phyloP scores from a whole-genome alignment of 2,113 vertebrate species.

The Melanerpes formicivorus region DNA sequence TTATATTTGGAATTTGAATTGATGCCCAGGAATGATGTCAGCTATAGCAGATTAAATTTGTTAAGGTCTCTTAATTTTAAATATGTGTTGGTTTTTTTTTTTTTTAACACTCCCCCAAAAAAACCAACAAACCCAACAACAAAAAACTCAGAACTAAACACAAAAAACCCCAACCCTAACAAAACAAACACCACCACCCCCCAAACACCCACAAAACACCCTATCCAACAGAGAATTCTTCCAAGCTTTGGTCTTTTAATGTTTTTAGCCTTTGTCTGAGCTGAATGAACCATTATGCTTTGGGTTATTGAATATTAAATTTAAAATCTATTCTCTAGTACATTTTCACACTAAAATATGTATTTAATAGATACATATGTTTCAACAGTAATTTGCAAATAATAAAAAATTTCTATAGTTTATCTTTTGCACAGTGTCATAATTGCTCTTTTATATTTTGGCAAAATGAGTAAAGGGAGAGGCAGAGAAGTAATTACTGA shows the following conservation, averaged over 20 bases:
- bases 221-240: constrained; percentile 40
- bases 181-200: too few relatives aligned
- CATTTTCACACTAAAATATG: background rate
- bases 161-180: background rate
- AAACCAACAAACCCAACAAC: too few relatives aligned
- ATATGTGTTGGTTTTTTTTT: constrained; percentile 50
- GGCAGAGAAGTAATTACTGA: background rate
- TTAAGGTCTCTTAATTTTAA: constrained; percentile 48
- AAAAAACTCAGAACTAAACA: too few relatives aligned
- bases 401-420: background rate
- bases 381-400: constrained; percentile 22
- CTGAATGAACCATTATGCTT: background rate
- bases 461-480: background rate
- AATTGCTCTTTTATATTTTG: background rate
- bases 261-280: constrained; percentile 33
- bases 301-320: background rate
- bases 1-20: constrained; percentile 68
- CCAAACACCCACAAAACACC: background rate
- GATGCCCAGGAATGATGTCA: constrained; percentile 64
- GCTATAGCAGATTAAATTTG: constrained; percentile 58
- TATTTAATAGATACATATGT: background rate
- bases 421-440: background rate
- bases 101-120: too few relatives aligned
- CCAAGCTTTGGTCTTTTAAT: constrained; percentile 30
- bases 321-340: background rate